phyloP scores from a whole-genome alignment of 2,113 vertebrate species.

The Semnornis frantzii region DNA sequence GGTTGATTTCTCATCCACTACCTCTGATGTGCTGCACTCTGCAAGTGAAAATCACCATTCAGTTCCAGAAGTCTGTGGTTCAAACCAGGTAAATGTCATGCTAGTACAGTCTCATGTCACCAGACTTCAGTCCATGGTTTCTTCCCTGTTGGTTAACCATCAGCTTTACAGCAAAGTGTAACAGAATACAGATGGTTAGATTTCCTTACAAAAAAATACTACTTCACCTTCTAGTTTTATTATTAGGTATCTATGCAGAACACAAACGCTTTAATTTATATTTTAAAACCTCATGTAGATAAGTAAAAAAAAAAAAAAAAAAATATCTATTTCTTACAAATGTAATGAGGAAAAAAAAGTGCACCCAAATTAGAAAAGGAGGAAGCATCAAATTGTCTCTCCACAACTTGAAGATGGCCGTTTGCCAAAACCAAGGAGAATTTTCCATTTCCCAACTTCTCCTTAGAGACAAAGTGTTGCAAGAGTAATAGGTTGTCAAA shows the following conservation, averaged over 20 bases:
- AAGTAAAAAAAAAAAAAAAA: not conserved
- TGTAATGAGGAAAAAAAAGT: not conserved
- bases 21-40: not conserved
- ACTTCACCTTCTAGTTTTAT: not conserved
- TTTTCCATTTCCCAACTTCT: not conserved
- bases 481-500: not conserved
- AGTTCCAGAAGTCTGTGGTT: accelerated
- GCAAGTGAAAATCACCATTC: not conserved
- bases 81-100: not conserved
- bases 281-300: not conserved
- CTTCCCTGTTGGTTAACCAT: not conserved
- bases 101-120: not conserved
- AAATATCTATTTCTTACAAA: not conserved
- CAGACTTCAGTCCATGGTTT: not conserved
- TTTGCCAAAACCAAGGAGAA: not conserved
- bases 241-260: not conserved
- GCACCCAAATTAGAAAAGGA: not conserved
- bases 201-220: not conserved
- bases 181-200: not conserved
- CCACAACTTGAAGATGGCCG: not conserved
- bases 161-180: not conserved
- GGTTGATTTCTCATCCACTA: not conserved
- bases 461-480: not conserved
- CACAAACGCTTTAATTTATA: not conserved
- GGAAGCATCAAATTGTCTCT: not conserved